Base-by-base conservation (phyloP, 2,888 invertebrate genomes). In the Acleris literana region DNA sequence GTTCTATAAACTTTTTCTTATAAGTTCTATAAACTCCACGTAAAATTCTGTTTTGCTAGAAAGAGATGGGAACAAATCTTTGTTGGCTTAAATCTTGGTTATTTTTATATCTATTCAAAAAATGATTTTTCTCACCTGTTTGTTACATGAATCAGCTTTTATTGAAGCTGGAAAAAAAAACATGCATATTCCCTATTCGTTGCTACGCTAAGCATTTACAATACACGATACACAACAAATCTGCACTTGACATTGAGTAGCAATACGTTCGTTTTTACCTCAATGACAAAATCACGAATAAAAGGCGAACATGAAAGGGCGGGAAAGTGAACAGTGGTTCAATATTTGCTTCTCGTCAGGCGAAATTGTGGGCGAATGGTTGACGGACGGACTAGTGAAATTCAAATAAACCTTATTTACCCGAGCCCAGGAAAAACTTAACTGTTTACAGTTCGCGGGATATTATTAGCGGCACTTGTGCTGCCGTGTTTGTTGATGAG, bases 301-400 rank as follows among this genome's bases (percentile, higher is more conserved):
- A 80, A 56, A 82, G 73, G 78, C 74, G 76, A 79, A 77, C 76
- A 78, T 73, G 78, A 82, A 82, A 82, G 76, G 76, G 82, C 77
- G 77, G 75, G 71, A 75, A 82, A 83, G 82, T 83, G 83, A 83
- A 77, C 81, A 79, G 73, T 72, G 73, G 70, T 81, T 78, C 82
- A 84, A 84, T 89, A 85, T 90, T 90, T 87, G 83, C 80, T 84
- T 88, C 86, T 88, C 86, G 85, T 87, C 87, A 88, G 81, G 72
- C 74, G 72, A 83, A 80, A 78, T 81, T 83, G 84, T 76, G 82
- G 81, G 76, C 76, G 79, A 80, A 80, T 75, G 77, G 79, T 75
- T 81, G 81, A 80, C 83, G 77, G 77, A 78, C 76, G 72, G 75
- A 71, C 79, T 85, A 86, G 83, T 84, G 84, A 78, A 81, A 81